These are phyloP conservation scores for Drosophila mayaguana DNA, from an alignment of 2,888 invertebrate species.

Conservation along the genomic window DNA sequence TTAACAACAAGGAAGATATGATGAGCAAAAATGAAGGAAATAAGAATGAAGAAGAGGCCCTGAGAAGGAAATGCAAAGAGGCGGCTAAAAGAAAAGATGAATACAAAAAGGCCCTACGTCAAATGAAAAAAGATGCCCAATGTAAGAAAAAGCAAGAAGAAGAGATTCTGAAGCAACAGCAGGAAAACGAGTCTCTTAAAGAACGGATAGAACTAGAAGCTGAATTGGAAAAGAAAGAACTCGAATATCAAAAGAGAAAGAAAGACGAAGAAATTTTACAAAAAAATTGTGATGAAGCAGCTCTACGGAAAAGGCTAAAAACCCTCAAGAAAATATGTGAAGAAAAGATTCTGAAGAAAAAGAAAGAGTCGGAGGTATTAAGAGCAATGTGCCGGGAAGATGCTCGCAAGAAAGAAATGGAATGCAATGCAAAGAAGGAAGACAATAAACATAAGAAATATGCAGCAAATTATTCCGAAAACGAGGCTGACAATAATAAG, in stretches of 20 bases:
- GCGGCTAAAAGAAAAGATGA: neutral
- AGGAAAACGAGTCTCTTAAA: neutral
- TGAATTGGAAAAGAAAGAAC: neutral
- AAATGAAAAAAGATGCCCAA: neutral
- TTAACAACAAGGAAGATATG: neutral
- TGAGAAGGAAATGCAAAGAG: neutral
- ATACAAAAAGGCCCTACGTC: neutral
- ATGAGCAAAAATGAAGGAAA: neutral
- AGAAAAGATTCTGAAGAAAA: slow-evolving; percentile 8
- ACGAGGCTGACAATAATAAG: no score
- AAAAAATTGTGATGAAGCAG: neutral
- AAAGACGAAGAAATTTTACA: neutral
- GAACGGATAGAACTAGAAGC: neutral
- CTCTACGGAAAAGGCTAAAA: neutral
- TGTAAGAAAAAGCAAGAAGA: neutral
- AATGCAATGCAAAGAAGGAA: no score
- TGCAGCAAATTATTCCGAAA: neutral
- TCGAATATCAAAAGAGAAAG: neutral
- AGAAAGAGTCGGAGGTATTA: neutral
- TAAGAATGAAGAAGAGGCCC: neutral
- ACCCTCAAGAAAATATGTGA: slow-evolving; percentile 3
- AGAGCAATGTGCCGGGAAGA: neutral
- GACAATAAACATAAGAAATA: neutral
- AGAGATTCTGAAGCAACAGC: neutral
- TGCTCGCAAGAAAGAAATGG: neutral